phyloP scores from a whole-genome alignment of 2,113 vertebrate genomes.

The pig (Sus scrofa) region DNA sequence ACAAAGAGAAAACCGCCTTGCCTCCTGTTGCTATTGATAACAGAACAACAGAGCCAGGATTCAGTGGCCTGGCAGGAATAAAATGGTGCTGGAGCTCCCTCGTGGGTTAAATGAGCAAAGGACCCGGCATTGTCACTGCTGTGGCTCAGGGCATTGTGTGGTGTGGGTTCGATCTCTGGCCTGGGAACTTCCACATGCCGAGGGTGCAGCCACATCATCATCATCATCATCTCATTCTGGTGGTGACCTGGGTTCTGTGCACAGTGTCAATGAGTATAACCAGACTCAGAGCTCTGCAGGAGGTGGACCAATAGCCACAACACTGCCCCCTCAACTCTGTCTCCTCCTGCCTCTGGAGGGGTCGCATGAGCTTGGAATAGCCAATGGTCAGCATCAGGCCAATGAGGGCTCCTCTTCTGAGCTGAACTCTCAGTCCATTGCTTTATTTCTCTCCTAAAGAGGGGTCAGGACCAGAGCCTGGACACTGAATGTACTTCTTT shows the following conservation, averaged over 20 bases:
- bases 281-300: not conserved
- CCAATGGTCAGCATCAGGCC: not conserved
- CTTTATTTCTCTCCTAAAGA: not conserved
- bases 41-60: conserved; percentile 45
- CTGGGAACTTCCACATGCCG: no score
- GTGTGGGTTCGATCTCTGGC: no score
- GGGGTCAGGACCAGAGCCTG: not conserved
- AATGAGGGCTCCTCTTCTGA: not conserved
- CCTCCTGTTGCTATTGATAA: conserved; percentile 17
- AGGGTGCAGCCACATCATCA: no score
- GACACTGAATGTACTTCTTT: not conserved
- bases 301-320: not conserved
- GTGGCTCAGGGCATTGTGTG: no score
- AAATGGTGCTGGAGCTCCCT: not conserved
- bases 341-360: not conserved
- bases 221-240: no score
- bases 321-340: not conserved
- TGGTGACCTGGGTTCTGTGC: not conserved
- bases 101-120: no score
- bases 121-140: no score
- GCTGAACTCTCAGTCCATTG: not conserved
- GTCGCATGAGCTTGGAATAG: not conserved
- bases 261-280: not conserved
- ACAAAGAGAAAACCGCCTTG: not conserved
- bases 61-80: conserved; percentile 2